phyloP scores from a whole-genome alignment of 2,888 invertebrate genomes.

The Cryptus viduatorius region DNA sequence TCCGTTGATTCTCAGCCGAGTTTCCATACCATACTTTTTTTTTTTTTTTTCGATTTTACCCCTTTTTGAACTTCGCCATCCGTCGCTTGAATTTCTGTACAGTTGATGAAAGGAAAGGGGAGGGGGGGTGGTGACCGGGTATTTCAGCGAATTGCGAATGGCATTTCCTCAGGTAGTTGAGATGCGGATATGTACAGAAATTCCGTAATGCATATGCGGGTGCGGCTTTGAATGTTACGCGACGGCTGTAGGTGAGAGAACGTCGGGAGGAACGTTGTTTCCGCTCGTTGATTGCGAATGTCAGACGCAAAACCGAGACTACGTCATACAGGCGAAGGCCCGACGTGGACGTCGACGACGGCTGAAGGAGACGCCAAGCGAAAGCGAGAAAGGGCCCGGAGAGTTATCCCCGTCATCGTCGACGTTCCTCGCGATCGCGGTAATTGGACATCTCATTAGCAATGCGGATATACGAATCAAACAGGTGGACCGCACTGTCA shows the following conservation, averaged over 20 bases:
- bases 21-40: not conserved
- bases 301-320: constrained; percentile 65
- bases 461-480: constrained; percentile 70
- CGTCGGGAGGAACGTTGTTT: constrained; percentile 68
- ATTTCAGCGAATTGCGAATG: constrained; percentile 64
- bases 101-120: constrained; percentile 11
- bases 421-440: constrained; percentile 63
- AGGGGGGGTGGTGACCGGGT: not conserved
- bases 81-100: constrained; percentile 18
- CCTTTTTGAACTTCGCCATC: constrained; percentile 15
- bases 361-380: not conserved
- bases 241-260: constrained; percentile 21
- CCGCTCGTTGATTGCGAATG: constrained; percentile 74
- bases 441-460: constrained; percentile 78
- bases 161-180: constrained; percentile 38
- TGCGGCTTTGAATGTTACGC: constrained; percentile 1
- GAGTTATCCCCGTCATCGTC: not conserved
- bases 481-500: constrained; percentile 54
- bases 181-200: constrained; percentile 16
- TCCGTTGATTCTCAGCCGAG: constrained; percentile 28
- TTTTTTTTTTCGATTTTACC: constrained; percentile 23
- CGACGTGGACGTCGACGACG: constrained; percentile 32
- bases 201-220: constrained; percentile 3
- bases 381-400: constrained; percentile 26
- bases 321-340: constrained; percentile 15